Evolutionary conservation across 2,888 invertebrate genomes (phyloP), one percentile per base, ranked within the genome.

Genomic region (Ormyrus nitidulus): DNA sequence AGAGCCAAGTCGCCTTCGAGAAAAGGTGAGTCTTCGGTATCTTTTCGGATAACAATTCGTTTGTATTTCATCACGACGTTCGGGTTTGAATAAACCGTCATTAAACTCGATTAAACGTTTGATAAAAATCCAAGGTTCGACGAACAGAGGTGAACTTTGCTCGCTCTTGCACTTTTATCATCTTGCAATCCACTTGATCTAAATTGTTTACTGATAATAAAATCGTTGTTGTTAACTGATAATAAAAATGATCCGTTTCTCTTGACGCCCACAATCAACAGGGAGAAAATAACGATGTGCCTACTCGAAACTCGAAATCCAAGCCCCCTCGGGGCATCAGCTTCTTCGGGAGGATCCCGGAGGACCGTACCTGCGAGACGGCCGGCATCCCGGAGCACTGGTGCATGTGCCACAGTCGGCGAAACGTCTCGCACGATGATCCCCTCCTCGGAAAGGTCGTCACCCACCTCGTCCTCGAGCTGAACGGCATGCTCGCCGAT

Each of bases 311-410:
- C 3, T 0, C 34, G 0, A 34, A 34, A 4, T 34, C 34, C 34
- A 34, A 34, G 34, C 34, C 34, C 0, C 4, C 89, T 0, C 92
- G 94, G 72, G 94, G 95, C 3, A 94, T 95, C 7, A 97, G 97
- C 89, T 92, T 97, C 68, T 97, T 98, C 88, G 90, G 94, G 46
- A 93, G 94, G 0, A 92, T 98, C 80, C 94, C 96, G 0, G 89
- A 88, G 58, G 92, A 93, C 76, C 92, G 98, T 64, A 96, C 95
- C 0, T 98, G 98, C 88, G 91, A 93, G 70, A 91, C 92, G 81
- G 97, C 98, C 0, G 94, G 92, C 0, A 96, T 98, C 79, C 93
- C 94, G 0, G 94, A 94, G 48, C 96, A 97, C 88, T 98, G 96
- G 95, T 98, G 98, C 89, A 95, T 96, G 44, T 98, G 98, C 84